Percentiles rank a stretch among this genome's conserved stretches.
Evolutionary conservation across 2,113 vertebrate genomes (phyloP).

Genomic region (Scatophagus argus): DNA sequence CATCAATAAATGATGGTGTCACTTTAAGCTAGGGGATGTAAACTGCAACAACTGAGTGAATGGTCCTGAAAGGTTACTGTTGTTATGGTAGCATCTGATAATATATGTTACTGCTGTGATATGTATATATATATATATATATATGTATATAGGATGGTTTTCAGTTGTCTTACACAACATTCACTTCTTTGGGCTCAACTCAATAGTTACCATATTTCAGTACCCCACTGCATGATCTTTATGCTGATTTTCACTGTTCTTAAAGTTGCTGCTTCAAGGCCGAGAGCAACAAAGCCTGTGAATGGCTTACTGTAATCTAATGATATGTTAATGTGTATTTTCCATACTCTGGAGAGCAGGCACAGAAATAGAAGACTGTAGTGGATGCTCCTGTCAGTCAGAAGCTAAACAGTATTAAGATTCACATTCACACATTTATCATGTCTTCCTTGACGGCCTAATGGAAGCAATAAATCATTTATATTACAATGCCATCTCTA

Average conservation of each 20-base stretch:
- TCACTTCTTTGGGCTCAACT: conserved; percentile 14
- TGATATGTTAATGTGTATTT: conserved; percentile 62
- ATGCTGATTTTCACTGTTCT: conserved; percentile 45
- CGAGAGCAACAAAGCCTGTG: conserved; percentile 30
- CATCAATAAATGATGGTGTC: conserved; percentile 82
- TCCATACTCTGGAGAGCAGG: conserved; percentile 26
- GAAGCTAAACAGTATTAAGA: conserved; percentile 19
- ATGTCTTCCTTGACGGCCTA: neutral
- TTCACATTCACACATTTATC: conserved; percentile 16
- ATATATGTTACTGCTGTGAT: too few relatives aligned
- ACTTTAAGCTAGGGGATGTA: conserved; percentile 66
- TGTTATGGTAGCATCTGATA: conserved; percentile 6
- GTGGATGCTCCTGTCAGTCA: conserved; percentile 25
- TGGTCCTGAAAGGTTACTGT: conserved; percentile 46
- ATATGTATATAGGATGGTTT: conserved; percentile 7
- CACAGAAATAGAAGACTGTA: neutral
- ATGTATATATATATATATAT: too few relatives aligned
- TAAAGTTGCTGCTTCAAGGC: conserved; percentile 35
- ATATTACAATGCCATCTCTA: neutral
- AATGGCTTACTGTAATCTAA: conserved; percentile 67
- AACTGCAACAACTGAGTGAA: conserved; percentile 65
- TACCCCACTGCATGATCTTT: conserved; percentile 39
- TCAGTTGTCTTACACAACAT: conserved; percentile 22
- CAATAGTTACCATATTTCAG: conserved; percentile 22
- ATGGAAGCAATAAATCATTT: conserved; percentile 6